Evolutionary conservation across 2,888 invertebrate species (phyloP).

Genomic region (Oegoconia quadripuncta): DNA sequence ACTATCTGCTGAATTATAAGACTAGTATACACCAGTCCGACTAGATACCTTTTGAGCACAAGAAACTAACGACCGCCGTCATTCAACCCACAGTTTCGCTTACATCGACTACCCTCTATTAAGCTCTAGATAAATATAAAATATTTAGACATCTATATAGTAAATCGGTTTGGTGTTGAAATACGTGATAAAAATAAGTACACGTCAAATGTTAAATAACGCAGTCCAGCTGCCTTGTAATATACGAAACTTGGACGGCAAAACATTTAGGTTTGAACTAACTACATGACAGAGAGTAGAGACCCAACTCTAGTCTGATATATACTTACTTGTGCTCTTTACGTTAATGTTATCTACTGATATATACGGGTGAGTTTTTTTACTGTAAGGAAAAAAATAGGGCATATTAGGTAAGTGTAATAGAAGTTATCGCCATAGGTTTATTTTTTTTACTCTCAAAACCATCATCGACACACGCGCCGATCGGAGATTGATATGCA

Average conservation of each 20-base stretch:
- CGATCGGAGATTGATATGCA: no score
- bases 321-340: no score
- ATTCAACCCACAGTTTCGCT: constrained; percentile 19
- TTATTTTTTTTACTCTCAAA: no score
- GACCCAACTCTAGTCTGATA: no score
- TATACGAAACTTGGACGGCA: constrained; percentile 70
- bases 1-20: no score
- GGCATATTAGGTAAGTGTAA: no score
- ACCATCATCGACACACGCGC: no score
- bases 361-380: no score
- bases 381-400: no score
- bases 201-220: constrained; percentile 37
- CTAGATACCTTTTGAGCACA: background rate
- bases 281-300: constrained; percentile 1
- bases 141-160: constrained; percentile 63
- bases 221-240: constrained; percentile 57
- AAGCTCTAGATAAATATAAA: constrained; percentile 76
- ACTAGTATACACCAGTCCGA: no score
- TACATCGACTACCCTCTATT: constrained; percentile 57
- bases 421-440: no score
- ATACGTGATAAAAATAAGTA: constrained; percentile 45
- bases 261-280: constrained; percentile 56
- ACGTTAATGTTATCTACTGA: no score
- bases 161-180: constrained; percentile 64
- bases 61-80: background rate